phyloP scores from a whole-genome alignment of 2,888 invertebrate genomes.

The Cosmia trapezina region DNA sequence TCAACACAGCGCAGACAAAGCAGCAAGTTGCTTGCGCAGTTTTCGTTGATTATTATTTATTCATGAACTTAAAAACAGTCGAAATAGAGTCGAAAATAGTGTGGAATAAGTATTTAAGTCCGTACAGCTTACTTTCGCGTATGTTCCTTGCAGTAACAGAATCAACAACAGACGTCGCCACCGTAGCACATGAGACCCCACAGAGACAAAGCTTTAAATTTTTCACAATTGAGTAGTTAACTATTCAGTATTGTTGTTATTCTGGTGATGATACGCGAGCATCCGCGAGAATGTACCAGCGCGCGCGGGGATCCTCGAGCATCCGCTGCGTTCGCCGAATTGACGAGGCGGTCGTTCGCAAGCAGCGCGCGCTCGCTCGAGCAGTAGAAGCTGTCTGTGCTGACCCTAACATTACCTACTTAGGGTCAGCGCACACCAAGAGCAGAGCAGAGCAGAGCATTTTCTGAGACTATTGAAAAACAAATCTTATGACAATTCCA shows the following conservation, averaged over 20 bases:
- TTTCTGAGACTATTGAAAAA: too few species aligned
- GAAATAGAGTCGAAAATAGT: background rate
- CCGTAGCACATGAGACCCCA: background rate
- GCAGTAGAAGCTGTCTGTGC: background rate
- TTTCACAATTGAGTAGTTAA: background rate
- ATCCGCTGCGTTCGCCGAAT: background rate
- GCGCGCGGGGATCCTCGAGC: background rate
- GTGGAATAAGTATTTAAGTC: background rate
- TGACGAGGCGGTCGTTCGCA: background rate
- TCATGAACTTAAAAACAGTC: background rate
- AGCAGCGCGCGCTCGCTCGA: background rate
- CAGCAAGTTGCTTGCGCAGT: too few species aligned
- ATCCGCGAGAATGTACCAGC: background rate
- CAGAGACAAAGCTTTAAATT: background rate
- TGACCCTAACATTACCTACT: background rate
- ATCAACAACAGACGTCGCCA: background rate
- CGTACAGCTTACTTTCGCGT: background rate
- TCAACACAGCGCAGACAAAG: too few species aligned
- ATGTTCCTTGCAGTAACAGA: background rate
- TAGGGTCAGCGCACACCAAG: too few species aligned
- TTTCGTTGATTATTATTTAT: background rate
- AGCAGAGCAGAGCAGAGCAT: too few species aligned
- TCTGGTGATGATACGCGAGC: background rate
- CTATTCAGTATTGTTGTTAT: background rate
- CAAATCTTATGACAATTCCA: too few species aligned